Percentiles rank a stretch among this genome's conserved stretches.
These are phyloP conservation scores for Seriola dumerili DNA, from an alignment of 2,113 vertebrate species.

Conservation along the genomic window DNA sequence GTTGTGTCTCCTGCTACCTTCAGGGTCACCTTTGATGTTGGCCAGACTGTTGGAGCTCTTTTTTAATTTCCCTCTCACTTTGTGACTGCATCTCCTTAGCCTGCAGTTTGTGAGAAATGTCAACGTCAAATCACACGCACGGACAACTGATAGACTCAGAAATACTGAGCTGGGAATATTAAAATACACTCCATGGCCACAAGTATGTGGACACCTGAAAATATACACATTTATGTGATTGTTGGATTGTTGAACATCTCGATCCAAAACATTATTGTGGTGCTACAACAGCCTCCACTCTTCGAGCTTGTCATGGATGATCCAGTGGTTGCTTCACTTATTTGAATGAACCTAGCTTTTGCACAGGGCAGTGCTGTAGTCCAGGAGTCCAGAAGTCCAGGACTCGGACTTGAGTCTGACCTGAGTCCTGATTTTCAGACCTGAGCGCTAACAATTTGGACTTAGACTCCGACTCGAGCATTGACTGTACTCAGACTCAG, in stretches of 20 bases:
- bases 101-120: conserved; percentile 11
- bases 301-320: too few relatives aligned
- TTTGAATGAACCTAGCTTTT: too few relatives aligned
- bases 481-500: too few relatives aligned
- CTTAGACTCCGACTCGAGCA: too few relatives aligned
- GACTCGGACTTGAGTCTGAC: too few relatives aligned
- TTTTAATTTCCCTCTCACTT: neutral
- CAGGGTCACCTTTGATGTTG: conserved; percentile 35
- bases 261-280: neutral
- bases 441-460: too few relatives aligned
- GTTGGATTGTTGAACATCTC: neutral
- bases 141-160: neutral
- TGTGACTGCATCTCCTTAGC: neutral
- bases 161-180: neutral
- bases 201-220: neutral
- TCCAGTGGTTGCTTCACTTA: too few relatives aligned
- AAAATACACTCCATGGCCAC: neutral
- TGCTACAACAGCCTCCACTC: neutral
- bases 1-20: conserved; percentile 7
- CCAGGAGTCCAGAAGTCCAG: too few relatives aligned
- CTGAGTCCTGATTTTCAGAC: too few relatives aligned
- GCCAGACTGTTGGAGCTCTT: neutral
- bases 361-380: too few relatives aligned
- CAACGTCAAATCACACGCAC: neutral
- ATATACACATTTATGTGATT: neutral